A percentile compares a stretch with the other conserved stretches of the same genome.
Conservation (phyloP, 2,888 invertebrate species). For the Orgyia antiqua region DNA sequence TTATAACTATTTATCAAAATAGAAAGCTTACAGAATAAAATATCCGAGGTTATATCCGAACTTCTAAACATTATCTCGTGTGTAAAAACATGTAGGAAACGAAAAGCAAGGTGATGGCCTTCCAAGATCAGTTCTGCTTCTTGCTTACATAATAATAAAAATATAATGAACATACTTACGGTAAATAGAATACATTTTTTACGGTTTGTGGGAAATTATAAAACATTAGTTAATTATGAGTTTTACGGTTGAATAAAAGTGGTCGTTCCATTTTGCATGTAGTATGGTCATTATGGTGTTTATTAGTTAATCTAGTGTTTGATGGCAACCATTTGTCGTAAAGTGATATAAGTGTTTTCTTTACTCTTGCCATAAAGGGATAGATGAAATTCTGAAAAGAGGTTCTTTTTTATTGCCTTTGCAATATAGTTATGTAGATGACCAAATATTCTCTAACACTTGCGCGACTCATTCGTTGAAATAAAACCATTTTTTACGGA, state of each 20-base stretch:
- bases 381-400: no score
- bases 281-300: background rate
- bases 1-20: constrained; percentile 10
- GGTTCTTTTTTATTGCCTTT: no score
- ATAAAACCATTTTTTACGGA: no score
- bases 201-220: constrained; percentile 15
- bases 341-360: no score
- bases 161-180: constrained; percentile 18
- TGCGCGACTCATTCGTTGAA: no score
- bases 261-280: constrained; percentile 20
- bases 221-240: constrained; percentile 1
- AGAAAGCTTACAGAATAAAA: constrained; percentile 23
- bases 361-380: no score
- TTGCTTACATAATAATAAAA: constrained; percentile 33
- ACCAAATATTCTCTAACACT: no score
- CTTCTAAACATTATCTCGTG: constrained; percentile 17
- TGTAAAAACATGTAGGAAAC: constrained; percentile 38
- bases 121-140: constrained; percentile 43
- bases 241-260: constrained; percentile 32
- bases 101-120: constrained; percentile 41
- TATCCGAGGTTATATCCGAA: constrained; percentile 28
- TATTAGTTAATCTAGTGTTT: no score
- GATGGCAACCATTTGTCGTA: no score
- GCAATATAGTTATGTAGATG: no score
- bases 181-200: constrained; percentile 20